Evolutionary conservation across 2,797 vertebrate species (phyloP), one percentile per base, ranked within the genome.

Genomic region (Carduelis carduelis): DNA sequence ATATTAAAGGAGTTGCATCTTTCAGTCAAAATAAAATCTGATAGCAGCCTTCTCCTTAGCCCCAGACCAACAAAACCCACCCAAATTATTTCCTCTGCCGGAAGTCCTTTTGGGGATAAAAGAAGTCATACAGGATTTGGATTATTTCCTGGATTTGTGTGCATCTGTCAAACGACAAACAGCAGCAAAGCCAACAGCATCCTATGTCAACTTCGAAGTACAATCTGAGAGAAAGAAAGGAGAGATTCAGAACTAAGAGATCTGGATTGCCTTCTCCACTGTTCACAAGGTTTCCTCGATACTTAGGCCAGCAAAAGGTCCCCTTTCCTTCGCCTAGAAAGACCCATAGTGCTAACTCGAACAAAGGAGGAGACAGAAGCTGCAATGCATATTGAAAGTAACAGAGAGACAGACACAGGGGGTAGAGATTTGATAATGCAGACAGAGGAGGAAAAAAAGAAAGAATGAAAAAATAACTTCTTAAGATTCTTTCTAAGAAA

Each of bases 291-390:
- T 93, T 95, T 89, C 92, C 96, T 96, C 96, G 94, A 95, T 97
- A 94, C 91, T 55, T 85, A 94, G 95, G 85, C 90, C 95, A 95
- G 93, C 79, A 77, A 97, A 98, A 97, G 90, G 91, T 88, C 39
- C 63, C 64, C 78, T 86, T 95, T 95, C 79, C 96, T 97, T 96
- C 13, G 0, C 76, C 94, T 94, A 88, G 93, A 97, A 97, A 95
- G 96, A 84, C 92, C 87, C 78, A 93, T 94, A 89, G 90, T 86
- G 89, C 95, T 76, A 94, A 94, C 30, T 5, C 0, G 70, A 97
- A 97, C 97, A 98, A 98, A 97, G 90, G 74, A 97, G 79, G 71
- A 97, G 94, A 96, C 57, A 97, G 94, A 96, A 95, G 95, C 97
- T 96, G 90, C 68, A 80, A 96, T 90, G 90, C 69, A 86, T 91